A percentile compares a stretch with the other conserved stretches of the same genome.
phyloP scores from a whole-genome alignment of 2,888 invertebrate genomes.

The Polymixis flavicincta region DNA sequence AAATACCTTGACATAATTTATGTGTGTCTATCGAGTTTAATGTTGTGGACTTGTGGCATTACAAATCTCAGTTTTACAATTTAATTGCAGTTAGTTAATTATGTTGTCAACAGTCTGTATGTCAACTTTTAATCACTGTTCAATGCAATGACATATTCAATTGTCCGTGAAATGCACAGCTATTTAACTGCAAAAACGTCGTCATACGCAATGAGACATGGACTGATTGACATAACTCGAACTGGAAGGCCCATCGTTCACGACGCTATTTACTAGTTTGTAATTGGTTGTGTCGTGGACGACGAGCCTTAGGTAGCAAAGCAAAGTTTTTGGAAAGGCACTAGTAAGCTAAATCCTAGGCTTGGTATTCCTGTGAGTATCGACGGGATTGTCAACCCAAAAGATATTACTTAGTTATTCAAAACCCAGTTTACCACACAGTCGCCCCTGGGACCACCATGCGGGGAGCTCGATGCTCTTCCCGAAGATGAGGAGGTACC shows the following conservation, averaged over 20 bases:
- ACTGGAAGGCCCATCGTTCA: not conserved
- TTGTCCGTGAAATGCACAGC: conserved; percentile 23
- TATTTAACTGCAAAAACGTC: conserved; percentile 10
- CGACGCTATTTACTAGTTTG: not conserved
- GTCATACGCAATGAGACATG: not conserved
- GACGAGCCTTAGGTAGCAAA: not conserved
- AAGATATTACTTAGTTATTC: no score
- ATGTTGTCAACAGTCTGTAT: conserved; percentile 37
- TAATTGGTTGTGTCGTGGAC: not conserved
- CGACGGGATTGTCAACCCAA: no score
- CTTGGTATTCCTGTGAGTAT: no score
- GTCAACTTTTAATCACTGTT: conserved; percentile 30
- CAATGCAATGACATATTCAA: conserved; percentile 10
- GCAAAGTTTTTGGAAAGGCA: not conserved
- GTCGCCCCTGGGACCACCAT: no score
- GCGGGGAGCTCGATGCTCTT: no score
- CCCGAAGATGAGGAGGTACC: no score
- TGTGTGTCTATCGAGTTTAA: not conserved
- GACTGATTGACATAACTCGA: conserved; percentile 11
- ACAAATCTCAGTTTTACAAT: conserved; percentile 3
- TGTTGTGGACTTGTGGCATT: no score
- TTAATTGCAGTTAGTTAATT: conserved; percentile 30
- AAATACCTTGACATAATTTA: not conserved
- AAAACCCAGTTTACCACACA: no score
- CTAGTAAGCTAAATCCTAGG: no score